phyloP scores from a whole-genome alignment of 2,888 invertebrate species.

The Stenodema calcarata region DNA sequence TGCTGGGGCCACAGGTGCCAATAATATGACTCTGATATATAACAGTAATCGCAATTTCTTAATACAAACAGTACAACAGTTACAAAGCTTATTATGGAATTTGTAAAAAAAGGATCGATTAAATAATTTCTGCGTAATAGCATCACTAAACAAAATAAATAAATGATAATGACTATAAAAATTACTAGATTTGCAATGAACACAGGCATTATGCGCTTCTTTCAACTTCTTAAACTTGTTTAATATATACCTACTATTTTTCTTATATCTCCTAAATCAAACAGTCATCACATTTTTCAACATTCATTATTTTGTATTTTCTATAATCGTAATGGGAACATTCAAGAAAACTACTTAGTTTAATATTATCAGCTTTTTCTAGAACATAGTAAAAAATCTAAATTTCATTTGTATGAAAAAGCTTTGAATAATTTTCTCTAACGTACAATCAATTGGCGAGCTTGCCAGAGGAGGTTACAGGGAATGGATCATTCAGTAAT shows the following conservation, averaged over 20 bases:
- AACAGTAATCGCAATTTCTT: too few species aligned
- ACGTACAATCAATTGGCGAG: constrained; percentile 20
- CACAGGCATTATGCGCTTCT: constrained; percentile 14
- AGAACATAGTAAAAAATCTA: not conserved
- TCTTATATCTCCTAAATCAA: not conserved
- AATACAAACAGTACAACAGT: too few species aligned
- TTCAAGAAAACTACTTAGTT: not conserved
- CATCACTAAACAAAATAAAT: not conserved
- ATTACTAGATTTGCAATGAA: constrained; percentile 9
- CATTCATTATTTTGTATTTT: not conserved
- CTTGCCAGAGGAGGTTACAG: constrained; percentile 4
- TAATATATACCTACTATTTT: too few species aligned
- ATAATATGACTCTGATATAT: too few species aligned
- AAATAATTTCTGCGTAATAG: not conserved
- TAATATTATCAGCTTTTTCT: not conserved
- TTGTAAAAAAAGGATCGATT: not conserved
- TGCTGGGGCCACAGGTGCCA: too few species aligned
- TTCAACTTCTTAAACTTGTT: not conserved
- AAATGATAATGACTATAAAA: not conserved
- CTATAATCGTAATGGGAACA: not conserved
- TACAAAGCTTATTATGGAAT: not conserved
- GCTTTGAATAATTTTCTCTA: not conserved
- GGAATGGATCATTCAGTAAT: constrained; percentile 66
- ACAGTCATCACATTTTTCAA: not conserved
- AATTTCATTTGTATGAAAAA: not conserved